Evolutionary conservation across 2,888 invertebrate species (phyloP).

Genomic region (Rapana venosa): DNA sequence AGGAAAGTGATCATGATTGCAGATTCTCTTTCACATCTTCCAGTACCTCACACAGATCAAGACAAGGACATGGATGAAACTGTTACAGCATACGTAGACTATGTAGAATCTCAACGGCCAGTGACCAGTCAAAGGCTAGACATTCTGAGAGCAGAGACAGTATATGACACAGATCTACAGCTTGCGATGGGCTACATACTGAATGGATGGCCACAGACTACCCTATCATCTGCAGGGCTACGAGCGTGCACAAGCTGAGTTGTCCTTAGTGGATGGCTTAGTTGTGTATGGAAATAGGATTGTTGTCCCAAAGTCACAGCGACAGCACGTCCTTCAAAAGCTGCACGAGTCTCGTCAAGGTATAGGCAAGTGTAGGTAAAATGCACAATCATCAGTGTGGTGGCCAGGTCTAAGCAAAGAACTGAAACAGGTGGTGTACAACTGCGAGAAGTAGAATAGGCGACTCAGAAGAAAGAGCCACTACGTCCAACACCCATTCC

Average conservation of each 20-base stretch:
- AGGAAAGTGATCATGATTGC: slow-evolving; percentile 1
- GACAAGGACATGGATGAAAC: background rate
- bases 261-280: slow-evolving; percentile 17
- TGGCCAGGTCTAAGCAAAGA: slow-evolving; percentile 34
- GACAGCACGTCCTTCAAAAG: slow-evolving; percentile 7
- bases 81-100: background rate
- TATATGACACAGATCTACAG: slow-evolving; percentile 30
- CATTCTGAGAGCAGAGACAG: background rate
- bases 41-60: background rate
- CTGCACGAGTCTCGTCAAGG: slow-evolving; percentile 20
- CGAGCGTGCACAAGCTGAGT: slow-evolving; percentile 22
- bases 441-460: background rate
- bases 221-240: background rate
- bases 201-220: slow-evolving; percentile 7
- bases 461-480: slow-evolving; percentile 16
- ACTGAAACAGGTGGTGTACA: background rate
- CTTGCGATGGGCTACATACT: slow-evolving; percentile 3
- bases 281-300: slow-evolving; percentile 1
- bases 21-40: background rate
- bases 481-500: slow-evolving; percentile 9
- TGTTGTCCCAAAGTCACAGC: slow-evolving; percentile 2
- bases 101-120: background rate
- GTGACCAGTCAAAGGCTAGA: background rate
- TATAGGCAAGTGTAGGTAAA: background rate
- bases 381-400: slow-evolving; percentile 30